Evolutionary conservation across 2,888 invertebrate genomes (phyloP).

Genomic region (Bedellia somnulentella): DNA sequence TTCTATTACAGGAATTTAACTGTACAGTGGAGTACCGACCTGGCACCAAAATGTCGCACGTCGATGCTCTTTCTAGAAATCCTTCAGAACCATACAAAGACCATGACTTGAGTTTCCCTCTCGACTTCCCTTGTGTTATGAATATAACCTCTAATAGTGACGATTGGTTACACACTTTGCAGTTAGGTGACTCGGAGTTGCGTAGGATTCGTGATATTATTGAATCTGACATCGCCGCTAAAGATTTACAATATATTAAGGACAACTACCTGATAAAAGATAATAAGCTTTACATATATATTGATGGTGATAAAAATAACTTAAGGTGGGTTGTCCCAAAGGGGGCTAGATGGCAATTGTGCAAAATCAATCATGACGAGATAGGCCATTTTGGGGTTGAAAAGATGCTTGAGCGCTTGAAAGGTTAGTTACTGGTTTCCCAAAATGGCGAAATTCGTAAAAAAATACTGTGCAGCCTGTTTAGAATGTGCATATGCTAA

Average conservation of each 20-base stretch:
- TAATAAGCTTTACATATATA: slow-evolving; percentile 9
- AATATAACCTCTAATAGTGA: slow-evolving; percentile 7
- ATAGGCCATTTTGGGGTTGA: slow-evolving; percentile 23
- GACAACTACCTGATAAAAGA: slow-evolving; percentile 11
- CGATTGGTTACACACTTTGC: slow-evolving; percentile 11
- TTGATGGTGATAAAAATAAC: slow-evolving; percentile 7
- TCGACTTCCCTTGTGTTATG: slow-evolving; percentile 9
- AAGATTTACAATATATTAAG: slow-evolving; percentile 9
- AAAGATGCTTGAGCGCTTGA: slow-evolving; percentile 18
- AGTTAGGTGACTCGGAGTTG: slow-evolving; percentile 11
- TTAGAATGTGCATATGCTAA: slow-evolving; percentile 14
- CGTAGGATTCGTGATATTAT: slow-evolving; percentile 9
- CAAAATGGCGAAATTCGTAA: slow-evolving; percentile 5
- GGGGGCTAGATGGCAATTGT: slow-evolving; percentile 16
- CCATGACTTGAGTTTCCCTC: slow-evolving; percentile 8
- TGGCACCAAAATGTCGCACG: slow-evolving; percentile 7
- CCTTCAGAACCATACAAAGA: too few species aligned
- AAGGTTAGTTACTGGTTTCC: slow-evolving; percentile 9
- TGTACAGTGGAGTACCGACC: too few species aligned
- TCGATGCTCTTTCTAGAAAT: slow-evolving; percentile 7
- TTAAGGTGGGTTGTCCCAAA: slow-evolving; percentile 19
- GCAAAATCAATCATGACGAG: slow-evolving; percentile 22
- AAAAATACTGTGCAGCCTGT: slow-evolving; percentile 4
- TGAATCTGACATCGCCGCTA: slow-evolving; percentile 5
- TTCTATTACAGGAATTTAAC: too few species aligned